Percentiles rank a stretch among this genome's conserved stretches.
phyloP scores from a whole-genome alignment of 2,797 vertebrate genomes.

The Sebastes kiyomatsui region DNA sequence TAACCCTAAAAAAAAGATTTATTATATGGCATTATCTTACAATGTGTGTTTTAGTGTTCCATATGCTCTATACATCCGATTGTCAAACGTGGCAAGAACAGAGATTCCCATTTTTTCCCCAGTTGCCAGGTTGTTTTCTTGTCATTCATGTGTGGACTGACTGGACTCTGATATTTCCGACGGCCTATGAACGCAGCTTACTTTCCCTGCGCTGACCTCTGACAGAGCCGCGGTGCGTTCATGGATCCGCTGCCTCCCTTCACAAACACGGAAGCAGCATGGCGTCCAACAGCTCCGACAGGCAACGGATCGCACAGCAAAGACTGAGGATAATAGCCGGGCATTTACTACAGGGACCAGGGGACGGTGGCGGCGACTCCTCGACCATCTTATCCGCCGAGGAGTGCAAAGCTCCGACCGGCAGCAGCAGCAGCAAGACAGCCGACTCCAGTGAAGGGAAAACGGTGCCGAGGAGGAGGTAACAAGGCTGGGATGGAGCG shows the following conservation, averaged over 20 bases:
- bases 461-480: conserved; percentile 84
- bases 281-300: conserved; percentile 82
- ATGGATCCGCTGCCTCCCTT: conserved; percentile 62
- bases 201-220: conserved; percentile 67
- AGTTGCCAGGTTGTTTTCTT: background rate
- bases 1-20: background rate
- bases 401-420: conserved; percentile 77
- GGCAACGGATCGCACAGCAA: conserved; percentile 77
- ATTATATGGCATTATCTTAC: background rate
- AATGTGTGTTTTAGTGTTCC: background rate
- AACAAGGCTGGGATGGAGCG: conserved; percentile 67
- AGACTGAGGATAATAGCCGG: conserved; percentile 81
- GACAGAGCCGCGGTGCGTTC: conserved; percentile 48
- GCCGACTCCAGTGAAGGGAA: conserved; percentile 44
- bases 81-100: background rate
- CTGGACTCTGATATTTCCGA: conserved; percentile 2
- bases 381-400: conserved; percentile 63
- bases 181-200: conserved; percentile 21
- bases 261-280: conserved; percentile 89
- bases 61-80: background rate
- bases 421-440: conserved; percentile 10
- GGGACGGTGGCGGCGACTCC: conserved; percentile 41
- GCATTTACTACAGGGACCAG: conserved; percentile 75
- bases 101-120: no score
- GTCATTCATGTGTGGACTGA: background rate